A percentile compares a stretch with the other conserved stretches of the same genome.
Evolutionary conservation across 35 echinoderm and acorn worm species (phyloP).

Genomic region (Eucidaris tribuloides): DNA sequence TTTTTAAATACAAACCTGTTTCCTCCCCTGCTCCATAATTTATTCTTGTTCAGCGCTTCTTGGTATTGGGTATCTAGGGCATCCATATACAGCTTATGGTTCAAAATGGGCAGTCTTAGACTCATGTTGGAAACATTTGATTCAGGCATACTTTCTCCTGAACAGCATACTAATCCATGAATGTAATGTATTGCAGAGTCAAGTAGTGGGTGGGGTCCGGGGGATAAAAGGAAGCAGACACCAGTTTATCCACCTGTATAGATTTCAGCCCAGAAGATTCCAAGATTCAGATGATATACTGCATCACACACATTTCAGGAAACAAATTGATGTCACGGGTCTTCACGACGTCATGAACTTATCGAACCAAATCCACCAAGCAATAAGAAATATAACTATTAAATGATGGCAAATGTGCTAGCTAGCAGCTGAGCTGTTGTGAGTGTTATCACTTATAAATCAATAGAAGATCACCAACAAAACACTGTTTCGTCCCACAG

Average conservation of each 20-base stretch:
- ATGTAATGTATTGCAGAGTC: background rate
- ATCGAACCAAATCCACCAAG: no score
- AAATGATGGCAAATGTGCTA: no score
- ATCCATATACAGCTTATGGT: conserved; percentile 47
- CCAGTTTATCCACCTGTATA: background rate
- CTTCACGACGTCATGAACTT: no score
- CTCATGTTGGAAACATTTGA: conserved; percentile 1
- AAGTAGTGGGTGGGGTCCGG: background rate
- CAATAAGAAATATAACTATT: no score
- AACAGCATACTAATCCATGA: background rate
- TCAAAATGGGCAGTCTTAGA: conserved; percentile 44
- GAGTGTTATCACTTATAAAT: no score
- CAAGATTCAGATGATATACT: background rate
- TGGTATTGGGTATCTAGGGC: conserved; percentile 42
- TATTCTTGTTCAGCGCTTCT: conserved; percentile 27
- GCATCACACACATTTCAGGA: no score
- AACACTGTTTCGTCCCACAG: no score
- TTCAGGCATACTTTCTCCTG: background rate
- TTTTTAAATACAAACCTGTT: conserved; percentile 22
- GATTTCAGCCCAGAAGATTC: background rate
- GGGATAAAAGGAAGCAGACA: background rate
- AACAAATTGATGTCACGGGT: no score
- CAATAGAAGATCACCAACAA: no score
- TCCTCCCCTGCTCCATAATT: conserved; percentile 1
- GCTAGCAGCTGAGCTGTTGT: no score